Percentiles rank a stretch among this genome's conserved stretches.
phyloP scores from a whole-genome alignment of 2,888 invertebrate genomes.

The Dioctria rufipes region DNA sequence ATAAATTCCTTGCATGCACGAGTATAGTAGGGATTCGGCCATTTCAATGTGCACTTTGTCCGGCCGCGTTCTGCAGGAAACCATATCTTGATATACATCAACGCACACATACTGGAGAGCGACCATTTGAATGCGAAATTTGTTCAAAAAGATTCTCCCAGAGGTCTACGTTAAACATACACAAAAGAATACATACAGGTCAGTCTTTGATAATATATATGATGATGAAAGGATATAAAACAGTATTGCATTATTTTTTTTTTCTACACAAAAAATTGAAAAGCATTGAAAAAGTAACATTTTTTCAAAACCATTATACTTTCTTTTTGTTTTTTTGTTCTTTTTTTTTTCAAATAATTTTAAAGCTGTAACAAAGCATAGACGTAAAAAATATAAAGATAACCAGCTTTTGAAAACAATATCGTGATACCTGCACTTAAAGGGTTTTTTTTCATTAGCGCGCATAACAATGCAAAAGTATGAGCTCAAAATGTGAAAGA shows the following conservation, averaged over 20 bases:
- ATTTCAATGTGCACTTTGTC: conserved; percentile 75
- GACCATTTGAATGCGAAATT: conserved; percentile 80
- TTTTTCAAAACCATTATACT: background rate
- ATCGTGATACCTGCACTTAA: too few species aligned
- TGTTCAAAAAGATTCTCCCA: conserved; percentile 86
- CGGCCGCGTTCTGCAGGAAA: conserved; percentile 76
- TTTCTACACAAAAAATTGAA: background rate
- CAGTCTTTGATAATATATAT: conserved; percentile 48
- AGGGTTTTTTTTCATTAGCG: too few species aligned
- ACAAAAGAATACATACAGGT: conserved; percentile 84
- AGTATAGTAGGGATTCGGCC: conserved; percentile 67
- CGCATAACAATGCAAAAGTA: too few species aligned
- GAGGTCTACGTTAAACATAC: conserved; percentile 86
- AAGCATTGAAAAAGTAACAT: conserved; percentile 30
- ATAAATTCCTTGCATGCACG: conserved; percentile 25
- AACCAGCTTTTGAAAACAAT: too few species aligned
- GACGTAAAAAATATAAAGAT: too few species aligned
- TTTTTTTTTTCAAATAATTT: too few species aligned
- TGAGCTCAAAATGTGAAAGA: too few species aligned
- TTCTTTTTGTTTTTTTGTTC: too few species aligned
- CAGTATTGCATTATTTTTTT: background rate
- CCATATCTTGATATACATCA: conserved; percentile 78
- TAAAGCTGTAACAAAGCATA: too few species aligned
- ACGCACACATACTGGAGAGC: conserved; percentile 75
- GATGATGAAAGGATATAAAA: too few species aligned